Base-by-base conservation (phyloP, 2,888 invertebrate genomes). In the Orthosia incerta region DNA sequence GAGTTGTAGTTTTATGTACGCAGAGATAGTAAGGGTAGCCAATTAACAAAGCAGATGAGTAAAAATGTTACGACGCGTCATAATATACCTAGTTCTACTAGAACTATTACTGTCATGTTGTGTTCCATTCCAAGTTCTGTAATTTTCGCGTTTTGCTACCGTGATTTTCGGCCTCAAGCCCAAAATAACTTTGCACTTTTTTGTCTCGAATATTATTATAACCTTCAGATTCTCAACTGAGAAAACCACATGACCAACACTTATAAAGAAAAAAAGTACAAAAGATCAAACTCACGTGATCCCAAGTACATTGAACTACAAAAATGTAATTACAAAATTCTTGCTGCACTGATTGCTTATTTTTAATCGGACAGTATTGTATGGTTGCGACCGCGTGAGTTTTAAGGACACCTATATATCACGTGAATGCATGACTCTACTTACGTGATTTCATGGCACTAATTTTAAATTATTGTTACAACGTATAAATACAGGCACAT, bases 281-380 rank as follows among this genome's bases (percentile, higher is more conserved):
- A 26, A 63, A 63, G 60, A 13, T 55, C 46, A 55, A 39, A 50
- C 16, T 69, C 79, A 68, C 39, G 61, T 69, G 53, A 50, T 62
- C 23, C 5, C 23, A 53, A 66, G 59, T 64, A 70, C 64, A 65
- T 48, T 79, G 67, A 68, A 48, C n/a, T n/a, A 31, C 45, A 60
- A 71, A 65, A 76, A 60, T 55, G 60, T 80, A 71, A 80, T 71
- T 75, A 67, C 51, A 11, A n/a, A 18, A 66, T 79, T 63, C 46
- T 23, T 61, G 16, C 16, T 45, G 16, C 51, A 56, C n/a, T 64
- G 20, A 56, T 55, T 66, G 57, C 55, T 31, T 20, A 64, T 67
- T 76, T 70, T 67, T 45, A 67, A 79, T 75, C 23, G 9, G 48
- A 56, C 13, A n/a, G 23, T 23, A 55, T 39, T 73, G 55, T 61